Evolutionary conservation across 1,140 invertebrate genomes (phyloP).

Genomic region (Anoplophora glabripennis): DNA sequence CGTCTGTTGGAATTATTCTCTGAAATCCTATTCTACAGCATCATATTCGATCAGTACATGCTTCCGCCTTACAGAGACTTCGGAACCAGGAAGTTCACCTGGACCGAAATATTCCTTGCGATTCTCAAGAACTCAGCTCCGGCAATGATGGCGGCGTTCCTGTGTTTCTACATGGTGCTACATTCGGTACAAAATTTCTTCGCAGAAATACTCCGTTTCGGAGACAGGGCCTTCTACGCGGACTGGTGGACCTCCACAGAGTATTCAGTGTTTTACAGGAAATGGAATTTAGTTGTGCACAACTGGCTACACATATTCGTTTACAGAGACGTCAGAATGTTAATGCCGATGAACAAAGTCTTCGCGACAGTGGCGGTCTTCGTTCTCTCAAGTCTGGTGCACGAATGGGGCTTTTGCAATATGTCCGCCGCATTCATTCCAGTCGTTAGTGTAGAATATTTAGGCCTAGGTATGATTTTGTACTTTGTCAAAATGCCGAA

Average conservation of each 20-base stretch:
- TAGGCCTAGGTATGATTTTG: constrained; percentile 57
- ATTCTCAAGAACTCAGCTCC: constrained; percentile 74
- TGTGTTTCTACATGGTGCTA: constrained; percentile 80
- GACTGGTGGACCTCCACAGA: constrained; percentile 93
- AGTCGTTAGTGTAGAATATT: constrained; percentile 72
- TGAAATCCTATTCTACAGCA: constrained; percentile 74
- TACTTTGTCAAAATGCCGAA: constrained; percentile 57
- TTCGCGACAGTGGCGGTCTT: constrained; percentile 61
- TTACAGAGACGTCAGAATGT: constrained; percentile 74
- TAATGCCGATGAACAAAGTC: constrained; percentile 52
- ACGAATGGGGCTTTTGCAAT: constrained; percentile 77
- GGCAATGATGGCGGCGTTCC: constrained; percentile 68
- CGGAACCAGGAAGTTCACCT: constrained; percentile 50
- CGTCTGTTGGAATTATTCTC: constrained; percentile 73
- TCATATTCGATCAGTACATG: constrained; percentile 74
- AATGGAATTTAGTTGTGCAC: constrained; percentile 93
- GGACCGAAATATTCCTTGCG: constrained; percentile 22
- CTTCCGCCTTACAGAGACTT: constrained; percentile 69
- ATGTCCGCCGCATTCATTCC: constrained; percentile 85
- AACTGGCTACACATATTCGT: constrained; percentile 93
- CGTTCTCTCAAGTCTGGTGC: constrained; percentile 42
- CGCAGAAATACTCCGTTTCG: constrained; percentile 83
- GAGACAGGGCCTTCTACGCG: constrained; percentile 82
- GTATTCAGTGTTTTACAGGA: constrained; percentile 82
- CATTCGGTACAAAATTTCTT: constrained; percentile 88